Evolutionary conservation across 2,888 invertebrate species (phyloP).

Genomic region (Odontomyia ornata): DNA sequence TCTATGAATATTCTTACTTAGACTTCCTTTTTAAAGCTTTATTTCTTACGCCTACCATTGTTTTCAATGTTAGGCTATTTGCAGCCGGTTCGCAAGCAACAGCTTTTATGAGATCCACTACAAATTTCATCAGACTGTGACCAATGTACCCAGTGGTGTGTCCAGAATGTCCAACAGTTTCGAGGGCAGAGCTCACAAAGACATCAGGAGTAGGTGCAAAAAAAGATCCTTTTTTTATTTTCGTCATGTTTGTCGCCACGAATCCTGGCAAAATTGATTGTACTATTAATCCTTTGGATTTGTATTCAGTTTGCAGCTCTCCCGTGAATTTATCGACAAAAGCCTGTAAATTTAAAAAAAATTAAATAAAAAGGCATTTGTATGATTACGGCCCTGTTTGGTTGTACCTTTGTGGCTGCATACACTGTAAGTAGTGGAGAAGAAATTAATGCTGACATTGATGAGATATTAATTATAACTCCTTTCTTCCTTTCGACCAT

Average conservation of each 20-base stretch:
- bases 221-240: conserved; percentile 75
- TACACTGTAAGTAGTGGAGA: conserved; percentile 87
- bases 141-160: conserved; percentile 79
- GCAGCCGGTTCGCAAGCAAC: conserved; percentile 58
- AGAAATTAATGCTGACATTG: conserved; percentile 81
- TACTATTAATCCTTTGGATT: conserved; percentile 75
- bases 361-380: not conserved
- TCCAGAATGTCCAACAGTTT: conserved; percentile 74
- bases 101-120: conserved; percentile 53
- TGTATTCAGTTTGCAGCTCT: conserved; percentile 80
- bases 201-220: conserved; percentile 79
- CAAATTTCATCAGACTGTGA: conserved; percentile 58
- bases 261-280: conserved; percentile 88
- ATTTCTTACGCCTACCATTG: conserved; percentile 57
- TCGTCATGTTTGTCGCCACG: conserved; percentile 92
- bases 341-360: conserved; percentile 68
- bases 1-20: not conserved
- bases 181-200: conserved; percentile 77
- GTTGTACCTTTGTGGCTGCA: conserved; percentile 81
- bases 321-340: conserved; percentile 83
- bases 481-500: conserved; percentile 85
- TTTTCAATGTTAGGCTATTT: conserved; percentile 57
- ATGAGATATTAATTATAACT: conserved; percentile 89
- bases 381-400: not conserved
- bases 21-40: conserved; percentile 57